phyloP scores from a whole-genome alignment of 2,113 vertebrate species.

The Addax nasomaculatus region DNA sequence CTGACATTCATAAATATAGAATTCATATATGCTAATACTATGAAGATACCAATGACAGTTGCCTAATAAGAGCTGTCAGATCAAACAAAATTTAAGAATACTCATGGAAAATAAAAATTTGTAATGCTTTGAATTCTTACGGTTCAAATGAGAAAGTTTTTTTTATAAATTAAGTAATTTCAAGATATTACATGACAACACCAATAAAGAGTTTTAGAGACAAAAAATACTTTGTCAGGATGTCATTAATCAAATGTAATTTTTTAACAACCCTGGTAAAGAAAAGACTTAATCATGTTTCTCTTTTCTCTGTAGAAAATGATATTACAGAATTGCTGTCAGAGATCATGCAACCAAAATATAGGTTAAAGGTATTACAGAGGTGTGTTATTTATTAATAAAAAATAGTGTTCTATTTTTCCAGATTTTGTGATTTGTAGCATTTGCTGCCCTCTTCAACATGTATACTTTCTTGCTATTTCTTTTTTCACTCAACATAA shows the following conservation, averaged over 20 bases:
- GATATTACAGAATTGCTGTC: not conserved
- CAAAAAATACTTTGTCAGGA: not conserved
- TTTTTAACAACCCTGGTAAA: not conserved
- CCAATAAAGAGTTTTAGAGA: not conserved
- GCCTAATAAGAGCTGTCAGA: not conserved
- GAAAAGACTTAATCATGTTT: not conserved
- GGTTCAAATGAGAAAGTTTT: not conserved
- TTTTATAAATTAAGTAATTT: not conserved
- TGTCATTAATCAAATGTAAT: not conserved
- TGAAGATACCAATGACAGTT: not conserved
- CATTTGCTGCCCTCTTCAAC: not conserved
- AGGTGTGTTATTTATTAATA: not conserved
- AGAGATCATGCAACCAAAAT: not conserved
- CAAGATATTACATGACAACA: not conserved
- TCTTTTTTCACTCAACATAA: not conserved
- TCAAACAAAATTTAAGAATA: not conserved
- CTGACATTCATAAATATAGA: not conserved
- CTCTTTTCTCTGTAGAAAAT: not conserved
- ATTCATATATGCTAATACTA: not conserved
- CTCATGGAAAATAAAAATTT: not conserved
- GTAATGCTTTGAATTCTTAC: not conserved
- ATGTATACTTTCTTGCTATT: not conserved
- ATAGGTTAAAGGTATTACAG: not conserved
- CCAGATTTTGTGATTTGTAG: not conserved
- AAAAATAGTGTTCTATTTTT: not conserved